Percentiles rank a stretch among this genome's conserved stretches.
Evolutionary conservation across 2,113 vertebrate species (phyloP).

Genomic region (Clupea harengus): DNA sequence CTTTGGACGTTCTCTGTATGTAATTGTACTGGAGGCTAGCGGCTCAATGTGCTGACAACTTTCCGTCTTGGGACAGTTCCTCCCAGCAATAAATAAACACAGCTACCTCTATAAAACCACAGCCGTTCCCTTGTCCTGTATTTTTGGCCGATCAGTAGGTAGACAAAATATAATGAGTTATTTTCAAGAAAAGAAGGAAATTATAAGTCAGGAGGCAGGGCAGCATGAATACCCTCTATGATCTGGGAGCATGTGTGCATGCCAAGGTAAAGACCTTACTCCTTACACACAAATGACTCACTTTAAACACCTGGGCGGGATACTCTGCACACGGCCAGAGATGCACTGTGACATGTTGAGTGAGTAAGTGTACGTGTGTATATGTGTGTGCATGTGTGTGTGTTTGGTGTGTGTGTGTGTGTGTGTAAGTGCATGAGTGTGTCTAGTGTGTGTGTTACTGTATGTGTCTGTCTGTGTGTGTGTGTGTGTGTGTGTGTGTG

Average conservation of each 20-base stretch:
- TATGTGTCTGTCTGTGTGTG: not conserved
- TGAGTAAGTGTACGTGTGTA: slow-evolving; percentile 4
- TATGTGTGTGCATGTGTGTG: not conserved
- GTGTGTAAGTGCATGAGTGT: not conserved
- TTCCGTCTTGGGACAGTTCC: slow-evolving; percentile 40
- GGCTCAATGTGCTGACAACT: slow-evolving; percentile 52
- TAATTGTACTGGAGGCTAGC: slow-evolving; percentile 45
- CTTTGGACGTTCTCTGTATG: slow-evolving; percentile 47
- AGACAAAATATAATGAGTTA: slow-evolving; percentile 47
- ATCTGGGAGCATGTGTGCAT: slow-evolving; percentile 9
- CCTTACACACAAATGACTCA: slow-evolving; percentile 25
- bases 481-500: not conserved
- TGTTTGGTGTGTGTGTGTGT: not conserved
- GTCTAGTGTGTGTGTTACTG: not conserved
- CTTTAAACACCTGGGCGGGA: slow-evolving; percentile 12
- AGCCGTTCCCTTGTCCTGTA: slow-evolving; percentile 28
- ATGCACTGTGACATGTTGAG: slow-evolving; percentile 17
- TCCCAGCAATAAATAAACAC: slow-evolving; percentile 51
- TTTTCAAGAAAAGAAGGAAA: slow-evolving; percentile 39
- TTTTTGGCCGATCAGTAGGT: slow-evolving; percentile 29
- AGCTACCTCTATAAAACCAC: slow-evolving; percentile 28
- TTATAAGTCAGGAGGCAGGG: slow-evolving; percentile 10
- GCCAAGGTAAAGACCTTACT: slow-evolving; percentile 33
- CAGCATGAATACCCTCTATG: slow-evolving; percentile 38
- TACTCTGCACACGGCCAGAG: not conserved